A percentile compares a stretch with the other conserved stretches of the same genome.
These are phyloP conservation scores for Silurus aristotelis DNA, from an alignment of 2,797 vertebrate genomes.

Conservation along the genomic window DNA sequence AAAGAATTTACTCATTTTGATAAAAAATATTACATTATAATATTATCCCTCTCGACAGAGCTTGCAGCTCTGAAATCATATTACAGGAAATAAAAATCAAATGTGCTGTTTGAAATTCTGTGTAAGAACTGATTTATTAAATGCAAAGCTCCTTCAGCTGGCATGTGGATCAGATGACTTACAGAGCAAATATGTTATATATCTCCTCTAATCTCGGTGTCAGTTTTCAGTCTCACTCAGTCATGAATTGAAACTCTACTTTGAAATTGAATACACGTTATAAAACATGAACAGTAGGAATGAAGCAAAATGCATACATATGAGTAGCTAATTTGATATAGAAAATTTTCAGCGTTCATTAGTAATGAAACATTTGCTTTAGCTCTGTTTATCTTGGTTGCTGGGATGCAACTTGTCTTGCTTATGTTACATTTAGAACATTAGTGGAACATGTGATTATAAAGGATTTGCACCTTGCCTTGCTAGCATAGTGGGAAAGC, in stretches of 20 bases:
- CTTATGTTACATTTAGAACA: not conserved
- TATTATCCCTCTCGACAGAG: not conserved
- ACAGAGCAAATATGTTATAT: not conserved
- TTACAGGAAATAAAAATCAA: not conserved
- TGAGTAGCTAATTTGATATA: not conserved
- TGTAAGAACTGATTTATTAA: constrained; percentile 18
- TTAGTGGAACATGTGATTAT: not conserved
- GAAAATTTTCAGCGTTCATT: no score
- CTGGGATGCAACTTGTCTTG: not conserved
- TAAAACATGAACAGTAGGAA: not conserved
- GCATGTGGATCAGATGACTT: constrained; percentile 24
- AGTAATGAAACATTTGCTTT: not conserved
- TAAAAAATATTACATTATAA: not conserved
- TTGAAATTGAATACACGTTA: not conserved
- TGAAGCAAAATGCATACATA: not conserved
- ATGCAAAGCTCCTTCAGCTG: constrained; percentile 12
- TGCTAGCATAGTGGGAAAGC: not conserved
- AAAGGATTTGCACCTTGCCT: not conserved
- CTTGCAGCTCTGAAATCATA: not conserved
- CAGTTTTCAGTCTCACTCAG: not conserved
- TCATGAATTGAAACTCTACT: not conserved
- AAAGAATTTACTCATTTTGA: not conserved
- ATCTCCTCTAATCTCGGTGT: not conserved
- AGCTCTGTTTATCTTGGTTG: not conserved
- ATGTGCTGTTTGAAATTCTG: not conserved